A percentile compares a stretch with the other conserved stretches of the same genome.
These are phyloP conservation scores for Alentia gelatinosa DNA, from an alignment of 2,888 invertebrate species.

Conservation along the genomic window DNA sequence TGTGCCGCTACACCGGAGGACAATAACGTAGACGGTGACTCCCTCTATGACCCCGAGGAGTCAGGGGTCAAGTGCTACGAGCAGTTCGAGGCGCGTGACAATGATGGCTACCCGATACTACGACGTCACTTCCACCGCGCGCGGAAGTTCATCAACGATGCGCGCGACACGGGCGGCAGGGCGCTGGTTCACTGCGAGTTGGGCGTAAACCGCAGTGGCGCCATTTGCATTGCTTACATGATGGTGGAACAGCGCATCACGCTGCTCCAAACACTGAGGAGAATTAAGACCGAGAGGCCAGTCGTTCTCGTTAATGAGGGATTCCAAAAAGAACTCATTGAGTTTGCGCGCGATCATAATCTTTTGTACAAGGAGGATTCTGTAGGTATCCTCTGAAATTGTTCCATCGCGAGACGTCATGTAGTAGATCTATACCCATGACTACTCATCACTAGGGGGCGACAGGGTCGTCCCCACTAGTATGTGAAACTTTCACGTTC, in stretches of 20 bases:
- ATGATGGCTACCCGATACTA: constrained; percentile 61
- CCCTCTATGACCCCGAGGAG: constrained; percentile 56
- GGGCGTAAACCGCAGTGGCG: constrained; percentile 65
- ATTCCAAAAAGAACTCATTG: constrained; percentile 62
- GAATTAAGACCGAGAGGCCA: constrained; percentile 60
- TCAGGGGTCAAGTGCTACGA: constrained; percentile 59
- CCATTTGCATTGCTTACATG: constrained; percentile 64
- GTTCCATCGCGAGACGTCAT: too few species aligned
- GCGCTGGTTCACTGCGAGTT: constrained; percentile 65
- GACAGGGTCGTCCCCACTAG: too few species aligned
- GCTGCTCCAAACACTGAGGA: constrained; percentile 58
- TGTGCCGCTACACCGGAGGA: constrained; percentile 61
- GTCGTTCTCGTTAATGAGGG: constrained; percentile 63
- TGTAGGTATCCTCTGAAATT: too few species aligned
- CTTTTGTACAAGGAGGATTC: constrained; percentile 52
- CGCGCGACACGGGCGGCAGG: constrained; percentile 57
- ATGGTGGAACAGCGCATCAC: constrained; percentile 59
- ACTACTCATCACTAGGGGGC: too few species aligned
- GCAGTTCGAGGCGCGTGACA: constrained; percentile 61
- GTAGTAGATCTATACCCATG: too few species aligned
- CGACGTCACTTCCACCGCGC: constrained; percentile 58
- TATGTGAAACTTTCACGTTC: too few species aligned
- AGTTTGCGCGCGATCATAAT: constrained; percentile 61
- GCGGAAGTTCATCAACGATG: constrained; percentile 62
- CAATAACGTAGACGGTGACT: not conserved